Conservation (phyloP, 2,888 invertebrate genomes). For the Cetonia aurata region DNA sequence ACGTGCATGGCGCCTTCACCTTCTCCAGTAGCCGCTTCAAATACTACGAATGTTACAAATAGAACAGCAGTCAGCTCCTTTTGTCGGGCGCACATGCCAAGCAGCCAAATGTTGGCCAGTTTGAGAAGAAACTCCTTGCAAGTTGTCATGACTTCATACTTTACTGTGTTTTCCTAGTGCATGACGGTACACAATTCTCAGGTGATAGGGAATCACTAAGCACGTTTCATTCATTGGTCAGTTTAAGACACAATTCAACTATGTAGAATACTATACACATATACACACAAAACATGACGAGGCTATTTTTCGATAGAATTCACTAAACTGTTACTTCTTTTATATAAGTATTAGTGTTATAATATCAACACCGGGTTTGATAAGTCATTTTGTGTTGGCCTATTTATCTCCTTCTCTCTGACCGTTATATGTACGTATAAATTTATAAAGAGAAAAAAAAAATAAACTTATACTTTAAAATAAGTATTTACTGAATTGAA, state of each 20-base stretch:
- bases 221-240: conserved; percentile 63
- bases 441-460: too few relatives aligned
- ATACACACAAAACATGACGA: conserved; percentile 33
- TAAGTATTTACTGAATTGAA: conserved; percentile 36
- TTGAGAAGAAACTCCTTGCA: conserved; percentile 58
- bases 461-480: too few relatives aligned
- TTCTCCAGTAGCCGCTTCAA: conserved; percentile 38
- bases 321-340: conserved; percentile 44
- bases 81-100: conserved; percentile 51
- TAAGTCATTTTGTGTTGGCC: conserved; percentile 26
- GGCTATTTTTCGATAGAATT: conserved; percentile 47
- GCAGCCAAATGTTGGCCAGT: conserved; percentile 51
- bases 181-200: conserved; percentile 61
- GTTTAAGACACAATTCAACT: conserved; percentile 44
- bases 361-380: conserved; percentile 17
- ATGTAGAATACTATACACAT: conserved; percentile 18
- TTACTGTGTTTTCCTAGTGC: conserved; percentile 64
- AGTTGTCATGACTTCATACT: conserved; percentile 66
- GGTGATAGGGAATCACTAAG: conserved; percentile 64
- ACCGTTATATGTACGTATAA: too few relatives aligned
- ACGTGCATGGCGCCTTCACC: conserved; percentile 47
- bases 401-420: neutral
- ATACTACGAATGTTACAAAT: conserved; percentile 54
- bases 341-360: conserved; percentile 8
- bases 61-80: conserved; percentile 47